A percentile compares a stretch with the other conserved stretches of the same genome.
Evolutionary conservation across 2,113 vertebrate genomes (phyloP).

Genomic region (Oenanthe melanoleuca): DNA sequence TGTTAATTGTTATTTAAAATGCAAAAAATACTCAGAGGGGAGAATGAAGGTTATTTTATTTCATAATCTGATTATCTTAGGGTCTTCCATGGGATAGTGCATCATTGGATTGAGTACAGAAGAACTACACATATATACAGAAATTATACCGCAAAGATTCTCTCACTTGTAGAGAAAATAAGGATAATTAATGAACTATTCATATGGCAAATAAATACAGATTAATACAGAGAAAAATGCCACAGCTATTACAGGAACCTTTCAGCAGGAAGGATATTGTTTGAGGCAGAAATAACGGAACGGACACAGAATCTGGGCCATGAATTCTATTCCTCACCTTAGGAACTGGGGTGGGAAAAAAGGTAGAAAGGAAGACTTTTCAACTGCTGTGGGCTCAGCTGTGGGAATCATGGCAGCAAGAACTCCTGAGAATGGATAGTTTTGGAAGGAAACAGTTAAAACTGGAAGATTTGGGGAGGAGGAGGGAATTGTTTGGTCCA

Average conservation of each 20-base stretch:
- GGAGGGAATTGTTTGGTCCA: not conserved
- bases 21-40: not conserved
- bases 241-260: not conserved
- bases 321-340: not conserved
- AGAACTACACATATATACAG: not conserved
- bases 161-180: not conserved
- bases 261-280: not conserved
- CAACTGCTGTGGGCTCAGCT: not conserved
- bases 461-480: not conserved
- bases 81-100: not conserved
- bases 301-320: not conserved
- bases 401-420: not conserved
- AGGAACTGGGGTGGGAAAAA: not conserved
- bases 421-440: not conserved
- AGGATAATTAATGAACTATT: not conserved
- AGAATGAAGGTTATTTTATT: slow-evolving; percentile 35
- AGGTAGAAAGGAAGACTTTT: not conserved
- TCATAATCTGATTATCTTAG: not conserved
- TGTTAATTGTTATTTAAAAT: slow-evolving; percentile 57
- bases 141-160: not conserved
- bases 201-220: not conserved
- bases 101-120: not conserved
- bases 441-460: not conserved
- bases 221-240: not conserved
- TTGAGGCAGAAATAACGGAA: not conserved